Conservation (phyloP, 2,888 invertebrate species). For the Synanthedon myopaeformis region DNA sequence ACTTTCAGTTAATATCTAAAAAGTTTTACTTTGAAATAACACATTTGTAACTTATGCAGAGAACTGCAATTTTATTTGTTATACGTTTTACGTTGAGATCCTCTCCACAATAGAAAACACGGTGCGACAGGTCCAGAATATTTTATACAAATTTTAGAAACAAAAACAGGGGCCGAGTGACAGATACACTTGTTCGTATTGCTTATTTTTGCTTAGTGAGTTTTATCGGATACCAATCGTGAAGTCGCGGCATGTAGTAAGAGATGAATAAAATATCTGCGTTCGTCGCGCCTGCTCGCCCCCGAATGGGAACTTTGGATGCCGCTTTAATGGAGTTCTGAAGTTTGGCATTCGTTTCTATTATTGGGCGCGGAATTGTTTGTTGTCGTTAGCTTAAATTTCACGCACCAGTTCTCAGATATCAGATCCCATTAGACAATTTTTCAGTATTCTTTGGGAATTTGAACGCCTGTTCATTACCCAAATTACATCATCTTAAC, state of each 20-base stretch:
- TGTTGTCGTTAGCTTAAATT: conserved; percentile 61
- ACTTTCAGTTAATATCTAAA: no score
- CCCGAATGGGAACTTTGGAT: conserved; percentile 53
- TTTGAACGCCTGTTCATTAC: no score
- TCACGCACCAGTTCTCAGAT: conserved; percentile 44
- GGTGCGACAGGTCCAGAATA: conserved; percentile 54
- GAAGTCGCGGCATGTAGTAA: conserved; percentile 45
- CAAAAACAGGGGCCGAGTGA: conserved; percentile 63
- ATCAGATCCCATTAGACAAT: conserved; percentile 43
- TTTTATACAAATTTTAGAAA: conserved; percentile 70
- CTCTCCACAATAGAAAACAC: conserved; percentile 9
- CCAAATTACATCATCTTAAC: no score
- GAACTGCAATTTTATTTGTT: not conserved
- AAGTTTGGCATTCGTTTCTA: conserved; percentile 61
- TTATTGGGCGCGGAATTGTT: conserved; percentile 49
- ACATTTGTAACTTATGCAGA: no score
- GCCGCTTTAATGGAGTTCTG: conserved; percentile 57
- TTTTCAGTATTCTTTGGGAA: not conserved
- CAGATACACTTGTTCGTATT: conserved; percentile 65
- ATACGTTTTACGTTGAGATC: conserved; percentile 4
- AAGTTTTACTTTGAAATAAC: no score
- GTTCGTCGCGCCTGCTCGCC: conserved; percentile 43
- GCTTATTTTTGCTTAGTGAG: conserved; percentile 60
- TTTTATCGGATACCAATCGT: conserved; percentile 60
- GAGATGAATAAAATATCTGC: conserved; percentile 63